Evolutionary conservation across 2,113 vertebrate species (phyloP).

Genomic region (Hiodon alosoides): DNA sequence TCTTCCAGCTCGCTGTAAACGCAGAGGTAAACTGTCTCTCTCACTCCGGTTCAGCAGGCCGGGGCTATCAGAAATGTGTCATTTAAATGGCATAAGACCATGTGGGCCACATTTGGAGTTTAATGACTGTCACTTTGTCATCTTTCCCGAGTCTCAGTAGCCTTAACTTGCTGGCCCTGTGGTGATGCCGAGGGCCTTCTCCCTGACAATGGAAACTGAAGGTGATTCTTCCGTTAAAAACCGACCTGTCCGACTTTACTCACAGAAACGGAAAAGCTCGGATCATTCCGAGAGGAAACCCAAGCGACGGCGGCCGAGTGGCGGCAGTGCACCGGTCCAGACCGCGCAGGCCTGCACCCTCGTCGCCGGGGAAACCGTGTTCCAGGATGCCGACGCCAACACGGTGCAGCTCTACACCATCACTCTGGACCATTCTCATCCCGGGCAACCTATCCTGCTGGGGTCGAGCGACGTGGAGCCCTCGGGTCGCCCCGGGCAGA

Average conservation of each 20-base stretch:
- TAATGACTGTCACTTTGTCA: too few species aligned
- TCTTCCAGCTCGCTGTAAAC: conserved; percentile 47
- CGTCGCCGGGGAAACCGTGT: not conserved
- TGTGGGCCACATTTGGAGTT: too few species aligned
- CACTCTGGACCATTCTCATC: conserved; percentile 17
- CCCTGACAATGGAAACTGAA: not conserved
- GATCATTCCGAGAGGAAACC: conserved; percentile 33
- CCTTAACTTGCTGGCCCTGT: not conserved
- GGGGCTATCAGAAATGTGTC: not conserved
- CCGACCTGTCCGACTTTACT: not conserved
- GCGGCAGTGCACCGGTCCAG: not conserved
- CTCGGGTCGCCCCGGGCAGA: conserved; percentile 12
- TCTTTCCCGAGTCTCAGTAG: not conserved
- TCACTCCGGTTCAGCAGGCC: not conserved
- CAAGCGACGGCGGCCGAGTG: conserved; percentile 33
- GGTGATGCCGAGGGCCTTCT: not conserved
- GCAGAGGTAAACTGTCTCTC: conserved; percentile 25
- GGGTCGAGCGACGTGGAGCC: conserved; percentile 14
- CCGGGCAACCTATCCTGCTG: conserved; percentile 20
- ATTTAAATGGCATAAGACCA: not conserved
- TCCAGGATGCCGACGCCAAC: conserved; percentile 2
- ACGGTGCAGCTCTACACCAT: conserved; percentile 41
- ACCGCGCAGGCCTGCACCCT: not conserved
- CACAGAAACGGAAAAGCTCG: conserved; percentile 52
- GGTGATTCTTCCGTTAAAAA: not conserved